phyloP scores from a whole-genome alignment of 30 jellyfish, hydroid and myxozoan genomes.

The Nemopilema nomurai region DNA sequence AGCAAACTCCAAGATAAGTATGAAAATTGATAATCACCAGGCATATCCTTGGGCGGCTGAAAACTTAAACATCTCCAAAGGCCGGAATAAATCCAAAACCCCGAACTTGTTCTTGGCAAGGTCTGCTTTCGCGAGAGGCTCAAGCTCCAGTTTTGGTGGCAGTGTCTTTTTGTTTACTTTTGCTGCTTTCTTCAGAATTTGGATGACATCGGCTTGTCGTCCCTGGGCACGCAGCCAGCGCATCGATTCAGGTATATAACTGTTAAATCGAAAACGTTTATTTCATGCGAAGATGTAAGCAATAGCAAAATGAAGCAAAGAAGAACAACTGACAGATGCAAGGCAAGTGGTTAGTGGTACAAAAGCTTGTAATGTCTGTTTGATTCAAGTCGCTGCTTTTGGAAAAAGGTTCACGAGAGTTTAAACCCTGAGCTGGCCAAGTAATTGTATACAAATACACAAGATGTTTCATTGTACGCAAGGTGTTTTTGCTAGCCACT shows the following conservation, averaged over 20 bases:
- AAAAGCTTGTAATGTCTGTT: neutral
- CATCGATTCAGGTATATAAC: constrained; percentile 85
- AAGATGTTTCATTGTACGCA: no score
- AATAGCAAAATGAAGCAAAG: no score
- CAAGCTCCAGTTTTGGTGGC: constrained; percentile 53
- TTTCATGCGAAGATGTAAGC: no score
- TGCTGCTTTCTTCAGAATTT: constrained; percentile 65
- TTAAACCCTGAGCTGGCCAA: no score
- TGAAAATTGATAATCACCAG: no score
- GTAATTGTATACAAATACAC: no score
- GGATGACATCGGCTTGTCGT: constrained; percentile 70
- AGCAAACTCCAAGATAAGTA: no score
- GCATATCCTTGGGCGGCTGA: constrained; percentile 72
- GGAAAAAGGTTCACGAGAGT: no score
- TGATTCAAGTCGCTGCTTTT: no score
- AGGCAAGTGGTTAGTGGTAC: neutral
- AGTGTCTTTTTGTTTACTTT: constrained; percentile 52
- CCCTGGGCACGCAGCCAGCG: constrained; percentile 89
- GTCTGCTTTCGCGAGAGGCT: constrained; percentile 18
- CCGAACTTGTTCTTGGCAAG: constrained; percentile 35
- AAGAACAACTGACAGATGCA: neutral
- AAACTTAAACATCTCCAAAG: constrained; percentile 37
- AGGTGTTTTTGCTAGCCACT: no score
- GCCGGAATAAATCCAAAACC: constrained; percentile 61
- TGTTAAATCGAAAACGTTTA: neutral